These are phyloP conservation scores for Toxotes jaculatrix DNA, from an alignment of 2,113 vertebrate genomes.

Conservation along the genomic window DNA sequence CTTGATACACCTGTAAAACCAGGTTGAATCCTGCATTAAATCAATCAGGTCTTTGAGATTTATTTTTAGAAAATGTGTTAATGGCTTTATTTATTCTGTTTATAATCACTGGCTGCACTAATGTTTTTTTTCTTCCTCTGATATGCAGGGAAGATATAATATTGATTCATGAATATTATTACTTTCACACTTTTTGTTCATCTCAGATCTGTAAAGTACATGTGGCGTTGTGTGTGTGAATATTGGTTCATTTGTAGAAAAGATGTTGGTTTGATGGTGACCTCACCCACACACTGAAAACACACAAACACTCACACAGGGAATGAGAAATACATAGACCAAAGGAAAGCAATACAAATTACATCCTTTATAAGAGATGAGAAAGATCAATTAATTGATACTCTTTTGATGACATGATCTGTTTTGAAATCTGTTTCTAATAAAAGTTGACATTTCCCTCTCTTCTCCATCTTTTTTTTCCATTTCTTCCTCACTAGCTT, in stretches of 20 bases:
- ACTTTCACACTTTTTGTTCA: too few species aligned
- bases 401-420: slow-evolving; percentile 17
- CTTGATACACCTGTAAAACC: too few species aligned
- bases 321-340: slow-evolving; percentile 8
- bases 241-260: slow-evolving; percentile 5
- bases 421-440: slow-evolving; percentile 48
- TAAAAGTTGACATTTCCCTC: slow-evolving; percentile 37
- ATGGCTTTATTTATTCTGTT: too few species aligned
- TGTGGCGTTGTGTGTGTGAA: not conserved
- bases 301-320: slow-evolving; percentile 11
- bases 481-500: slow-evolving; percentile 16
- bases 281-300: not conserved
- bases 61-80: too few species aligned
- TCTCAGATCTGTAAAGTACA: not conserved
- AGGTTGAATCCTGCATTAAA: too few species aligned
- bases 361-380: slow-evolving; percentile 57
- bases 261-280: slow-evolving; percentile 2
- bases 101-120: too few species aligned
- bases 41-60: too few species aligned
- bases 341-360: slow-evolving; percentile 53
- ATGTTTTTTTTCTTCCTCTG: too few species aligned
- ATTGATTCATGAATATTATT: too few species aligned
- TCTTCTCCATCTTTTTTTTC: slow-evolving; percentile 24
- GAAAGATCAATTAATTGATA: slow-evolving; percentile 42
- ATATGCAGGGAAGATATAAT: too few species aligned